Evolutionary conservation across 2,888 invertebrate genomes (phyloP).

Genomic region (Prenolepis imparis): DNA sequence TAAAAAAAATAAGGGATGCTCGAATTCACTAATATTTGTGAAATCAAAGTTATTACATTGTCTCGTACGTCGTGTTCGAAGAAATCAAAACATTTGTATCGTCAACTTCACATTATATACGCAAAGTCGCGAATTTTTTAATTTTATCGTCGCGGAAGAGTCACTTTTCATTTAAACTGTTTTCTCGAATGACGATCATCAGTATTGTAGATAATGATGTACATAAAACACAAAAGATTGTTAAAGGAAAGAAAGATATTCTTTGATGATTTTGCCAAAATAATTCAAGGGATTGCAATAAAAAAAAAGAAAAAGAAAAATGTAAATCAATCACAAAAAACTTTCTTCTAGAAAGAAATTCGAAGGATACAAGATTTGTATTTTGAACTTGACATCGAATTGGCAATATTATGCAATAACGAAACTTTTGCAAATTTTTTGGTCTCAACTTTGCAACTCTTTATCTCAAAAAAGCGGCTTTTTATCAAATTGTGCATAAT

Average conservation of each 20-base stretch:
- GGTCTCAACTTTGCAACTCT: not conserved
- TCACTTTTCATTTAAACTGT: slow-evolving; percentile 48
- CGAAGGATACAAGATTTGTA: slow-evolving; percentile 51
- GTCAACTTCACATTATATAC: slow-evolving; percentile 51
- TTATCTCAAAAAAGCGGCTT: not conserved
- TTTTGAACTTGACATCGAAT: slow-evolving; percentile 47
- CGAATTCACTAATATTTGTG: slow-evolving; percentile 62
- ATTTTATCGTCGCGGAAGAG: slow-evolving; percentile 37
- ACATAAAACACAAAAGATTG: slow-evolving; percentile 68
- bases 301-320: not conserved
- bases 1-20: slow-evolving; percentile 48
- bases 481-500: not conserved
- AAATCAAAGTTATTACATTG: slow-evolving; percentile 74
- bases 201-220: slow-evolving; percentile 82
- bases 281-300: not conserved
- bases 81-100: slow-evolving; percentile 72
- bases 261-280: slow-evolving; percentile 24
- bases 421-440: not conserved
- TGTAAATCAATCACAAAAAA: slow-evolving; percentile 11
- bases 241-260: slow-evolving; percentile 54
- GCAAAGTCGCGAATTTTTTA: slow-evolving; percentile 35
- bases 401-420: slow-evolving; percentile 22
- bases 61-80: slow-evolving; percentile 63
- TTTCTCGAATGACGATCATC: slow-evolving; percentile 74
- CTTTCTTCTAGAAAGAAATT: slow-evolving; percentile 54